Percentiles rank a stretch among this genome's conserved stretches.
Evolutionary conservation across 1,140 invertebrate species (phyloP).

Genomic region (Cydia fagiglandana): DNA sequence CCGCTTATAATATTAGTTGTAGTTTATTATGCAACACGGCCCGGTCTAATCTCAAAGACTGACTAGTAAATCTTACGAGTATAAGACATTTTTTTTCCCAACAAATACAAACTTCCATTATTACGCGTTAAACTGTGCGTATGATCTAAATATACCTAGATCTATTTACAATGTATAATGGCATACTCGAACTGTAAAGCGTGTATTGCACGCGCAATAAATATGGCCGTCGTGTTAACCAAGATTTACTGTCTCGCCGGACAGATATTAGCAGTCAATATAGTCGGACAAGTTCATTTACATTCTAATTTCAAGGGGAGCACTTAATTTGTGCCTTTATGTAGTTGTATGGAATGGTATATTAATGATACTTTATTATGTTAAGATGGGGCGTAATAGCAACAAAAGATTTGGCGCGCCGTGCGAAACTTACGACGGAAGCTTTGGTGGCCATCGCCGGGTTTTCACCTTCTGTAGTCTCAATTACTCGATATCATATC

Average conservation of each 20-base stretch:
- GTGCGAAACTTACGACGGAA: too few species aligned
- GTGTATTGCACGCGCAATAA: conserved; percentile 68
- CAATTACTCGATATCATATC: too few species aligned
- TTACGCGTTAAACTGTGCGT: too few species aligned
- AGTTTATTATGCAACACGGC: too few species aligned
- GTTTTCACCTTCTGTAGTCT: too few species aligned
- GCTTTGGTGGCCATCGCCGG: too few species aligned
- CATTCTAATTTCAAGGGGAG: conserved; percentile 19
- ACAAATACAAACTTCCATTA: neutral
- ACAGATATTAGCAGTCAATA: conserved; percentile 69
- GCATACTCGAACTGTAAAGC: conserved; percentile 50
- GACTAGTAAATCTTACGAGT: too few species aligned
- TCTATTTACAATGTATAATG: conserved; percentile 34
- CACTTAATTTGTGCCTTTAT: neutral
- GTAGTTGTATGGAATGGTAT: neutral
- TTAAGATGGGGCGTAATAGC: too few species aligned
- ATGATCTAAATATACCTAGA: conserved; percentile 40
- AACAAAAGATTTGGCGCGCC: too few species aligned
- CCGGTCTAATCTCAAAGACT: too few species aligned
- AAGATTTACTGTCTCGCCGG: conserved; percentile 65
- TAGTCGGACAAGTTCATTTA: conserved; percentile 50
- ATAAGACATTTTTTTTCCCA: too few species aligned
- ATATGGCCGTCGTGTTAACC: conserved; percentile 63
- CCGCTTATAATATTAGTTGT: too few species aligned
- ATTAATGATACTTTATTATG: neutral